Base-by-base conservation (phyloP, 30 jellyfish, hydroid and myxozoan genomes). In the Aurelia sp. region DNA sequence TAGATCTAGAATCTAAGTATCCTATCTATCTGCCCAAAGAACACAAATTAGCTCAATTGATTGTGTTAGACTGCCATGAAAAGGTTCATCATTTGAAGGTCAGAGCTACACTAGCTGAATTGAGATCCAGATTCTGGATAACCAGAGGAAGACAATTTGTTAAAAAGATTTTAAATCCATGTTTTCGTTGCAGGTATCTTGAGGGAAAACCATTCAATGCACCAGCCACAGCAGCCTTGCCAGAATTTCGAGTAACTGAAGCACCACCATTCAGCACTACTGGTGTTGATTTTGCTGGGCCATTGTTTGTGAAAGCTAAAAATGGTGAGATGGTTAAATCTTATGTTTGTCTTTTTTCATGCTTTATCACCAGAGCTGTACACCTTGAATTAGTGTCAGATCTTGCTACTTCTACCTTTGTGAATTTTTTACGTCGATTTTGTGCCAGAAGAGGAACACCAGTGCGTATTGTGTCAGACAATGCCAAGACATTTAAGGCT, bases 201-300 rank as follows among this genome's bases (percentile, higher is more conserved):
- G 69, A 66, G 40, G 91, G 91, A 6, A 68, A 67, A 20, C 17
- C 85, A 3, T 81, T 15, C 37, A 69, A 31, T 52, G 30, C 76
- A 17, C 85, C 91, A 15, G 21, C 37, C 11, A 60, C 27, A 17
- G 88, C 87, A 40, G 67, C 70, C 31, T 50, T 84, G 61, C 93
- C 93, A n/a, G 73, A 60, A 16, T 84, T 60, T 51, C 61, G 88
- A 53, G 93, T 84, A 4, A 81, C 51, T 4, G 75, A 84, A 62
- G 87, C 87, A 7, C 76, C 81, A 57, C 87, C 93, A 6, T 84
- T 84, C 33, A 62, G 74, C 60, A 84, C 52, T 17, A 51, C 62
- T 7, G 93, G 93, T 18, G 82, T 84, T 6, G 88, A 84, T 61
- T 84, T 71, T 72, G 86, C 87, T 4, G 93, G 87, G 3, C 93